Evolutionary conservation across 2,113 vertebrate genomes (phyloP).

Genomic region (Cinclus cinclus): DNA sequence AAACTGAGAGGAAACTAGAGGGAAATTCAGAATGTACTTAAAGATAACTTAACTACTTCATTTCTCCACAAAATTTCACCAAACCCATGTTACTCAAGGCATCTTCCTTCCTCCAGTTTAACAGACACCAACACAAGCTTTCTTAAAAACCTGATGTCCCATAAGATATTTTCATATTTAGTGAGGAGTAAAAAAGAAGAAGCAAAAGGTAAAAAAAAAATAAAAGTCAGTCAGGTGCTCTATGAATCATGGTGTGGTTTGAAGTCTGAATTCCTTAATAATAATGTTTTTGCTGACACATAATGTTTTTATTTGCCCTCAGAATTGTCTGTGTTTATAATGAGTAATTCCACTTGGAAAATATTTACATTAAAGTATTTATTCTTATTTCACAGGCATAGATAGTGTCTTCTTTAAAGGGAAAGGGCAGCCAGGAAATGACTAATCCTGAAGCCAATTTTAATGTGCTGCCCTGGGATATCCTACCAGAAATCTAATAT

Average conservation of each 20-base stretch:
- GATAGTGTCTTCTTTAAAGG: background rate
- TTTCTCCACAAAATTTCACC: background rate
- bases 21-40: background rate
- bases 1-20: background rate
- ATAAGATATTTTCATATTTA: background rate
- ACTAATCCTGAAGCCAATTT: background rate
- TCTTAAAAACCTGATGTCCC: background rate
- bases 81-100: background rate
- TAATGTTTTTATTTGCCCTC: slow-evolving; percentile 32
- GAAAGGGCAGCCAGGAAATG: background rate
- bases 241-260: slow-evolving; percentile 40
- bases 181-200: background rate
- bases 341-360: slow-evolving; percentile 34
- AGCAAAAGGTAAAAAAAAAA: background rate
- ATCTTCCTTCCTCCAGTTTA: background rate
- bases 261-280: slow-evolving; percentile 36
- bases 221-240: slow-evolving; percentile 7
- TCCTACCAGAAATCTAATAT: background rate
- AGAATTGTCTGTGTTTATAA: slow-evolving; percentile 48
- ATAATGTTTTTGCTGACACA: slow-evolving; percentile 48
- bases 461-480: background rate
- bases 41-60: background rate
- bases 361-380: slow-evolving; percentile 46
- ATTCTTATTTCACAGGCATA: slow-evolving; percentile 16
- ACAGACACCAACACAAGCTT: background rate